Evolutionary conservation across 2,797 vertebrate species (phyloP), one percentile per base, ranked within the genome.

Genomic region (Dipus sagitta): DNA sequence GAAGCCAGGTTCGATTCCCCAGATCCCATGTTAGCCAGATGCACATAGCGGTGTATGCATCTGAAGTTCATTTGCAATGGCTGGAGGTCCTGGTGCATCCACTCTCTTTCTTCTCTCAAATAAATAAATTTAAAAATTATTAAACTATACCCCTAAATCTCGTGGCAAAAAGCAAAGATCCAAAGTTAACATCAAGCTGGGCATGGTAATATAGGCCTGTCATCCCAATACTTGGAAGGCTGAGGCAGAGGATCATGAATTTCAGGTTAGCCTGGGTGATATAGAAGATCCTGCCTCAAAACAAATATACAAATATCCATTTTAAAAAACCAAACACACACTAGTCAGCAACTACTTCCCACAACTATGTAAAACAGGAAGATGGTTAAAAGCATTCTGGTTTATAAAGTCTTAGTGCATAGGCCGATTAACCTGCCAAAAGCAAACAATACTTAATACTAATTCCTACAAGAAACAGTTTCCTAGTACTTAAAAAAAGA

Each of bases 91-190:
- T 47, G 47, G 11, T 47, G 47, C 47, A 47, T 47, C 47, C 47
- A 47, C 47, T 47, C 5, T 47, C 47, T 38, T 38, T 38, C 38
- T 38, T 38, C 38, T 47, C 47, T 47, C 47, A 47, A 47, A 47
- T 47, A 47, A 47, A 47, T 47, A 47, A 47, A 30, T n/a, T 30
- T 68, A 12, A 68, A 68, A 68, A 68, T 14, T 30, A n/a, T 68
- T 8, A 68, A 74, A 78, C 58, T 58, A 82, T 2, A 88, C 54
- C 9, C 18, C 26, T 91, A 20, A 58, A 85, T 74, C 90, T 91
- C 30, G 42, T 64, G 38, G 32, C 28, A 88, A 28, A 79, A 90
- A 92, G 28, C 76, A 77, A 92, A 95, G n/a, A 88, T 52, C 23
- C 74, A 67, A 9, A 80, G 60, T 72, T 42, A 79, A 21, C n/a